A percentile compares a stretch with the other conserved stretches of the same genome.
Evolutionary conservation across 2,888 invertebrate genomes (phyloP).

Genomic region (Polyommatus icarus): DNA sequence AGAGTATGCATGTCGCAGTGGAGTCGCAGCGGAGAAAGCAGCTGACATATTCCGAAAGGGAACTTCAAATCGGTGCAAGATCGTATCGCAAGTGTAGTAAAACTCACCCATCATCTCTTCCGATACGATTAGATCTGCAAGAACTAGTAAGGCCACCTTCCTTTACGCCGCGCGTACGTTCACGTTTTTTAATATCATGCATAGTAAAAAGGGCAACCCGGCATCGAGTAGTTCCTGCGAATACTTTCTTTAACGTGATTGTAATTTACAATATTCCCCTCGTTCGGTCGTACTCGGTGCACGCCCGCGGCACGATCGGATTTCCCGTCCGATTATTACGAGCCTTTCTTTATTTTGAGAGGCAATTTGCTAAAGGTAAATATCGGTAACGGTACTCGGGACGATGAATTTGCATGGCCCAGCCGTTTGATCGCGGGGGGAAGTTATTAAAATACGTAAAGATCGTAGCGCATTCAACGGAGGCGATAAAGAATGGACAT

Average conservation of each 20-base stretch:
- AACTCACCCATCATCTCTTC: conserved; percentile 56
- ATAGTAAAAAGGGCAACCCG: conserved; percentile 40
- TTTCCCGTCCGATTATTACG: conserved; percentile 70
- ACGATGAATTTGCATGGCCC: conserved; percentile 72
- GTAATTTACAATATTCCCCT: conserved; percentile 52
- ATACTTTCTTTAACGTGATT: conserved; percentile 43
- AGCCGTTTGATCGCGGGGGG: conserved; percentile 70
- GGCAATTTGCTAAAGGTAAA: conserved; percentile 63
- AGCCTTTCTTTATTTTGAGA: conserved; percentile 70
- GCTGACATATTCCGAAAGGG: conserved; percentile 72
- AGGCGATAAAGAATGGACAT: conserved; percentile 72
- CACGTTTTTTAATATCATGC: conserved; percentile 55
- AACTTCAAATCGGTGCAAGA: conserved; percentile 66
- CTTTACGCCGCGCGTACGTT: conserved; percentile 51
- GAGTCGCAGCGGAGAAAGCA: conserved; percentile 74
- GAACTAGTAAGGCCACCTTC: conserved; percentile 69
- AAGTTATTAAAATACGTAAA: conserved; percentile 77
- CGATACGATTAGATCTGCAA: conserved; percentile 59
- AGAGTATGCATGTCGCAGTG: conserved; percentile 73
- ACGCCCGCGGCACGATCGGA: conserved; percentile 64
- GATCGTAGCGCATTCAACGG: conserved; percentile 66
- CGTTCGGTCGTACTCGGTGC: conserved; percentile 49
- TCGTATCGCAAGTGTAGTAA: conserved; percentile 44
- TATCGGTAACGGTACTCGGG: conserved; percentile 71
- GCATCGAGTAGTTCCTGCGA: conserved; percentile 38